phyloP scores from a whole-genome alignment of 1,140 invertebrate species.

The Zaprionus nigranus region DNA sequence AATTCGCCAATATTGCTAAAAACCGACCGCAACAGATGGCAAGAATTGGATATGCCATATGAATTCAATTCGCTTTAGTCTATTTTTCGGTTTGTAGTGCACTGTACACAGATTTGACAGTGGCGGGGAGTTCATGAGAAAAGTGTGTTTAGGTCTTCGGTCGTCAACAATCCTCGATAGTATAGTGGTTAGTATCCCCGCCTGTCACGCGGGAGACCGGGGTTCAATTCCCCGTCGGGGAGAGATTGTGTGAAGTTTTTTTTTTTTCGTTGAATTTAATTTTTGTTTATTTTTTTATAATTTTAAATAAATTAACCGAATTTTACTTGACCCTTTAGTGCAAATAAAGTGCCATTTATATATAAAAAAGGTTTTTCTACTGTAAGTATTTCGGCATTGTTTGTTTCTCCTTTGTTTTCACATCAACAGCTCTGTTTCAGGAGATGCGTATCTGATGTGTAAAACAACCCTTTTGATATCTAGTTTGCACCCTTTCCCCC shows the following conservation, averaged over 20 bases:
- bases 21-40: constrained; percentile 75
- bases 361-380: background rate
- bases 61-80: constrained; percentile 37
- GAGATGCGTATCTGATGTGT: constrained; percentile 58
- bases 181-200: constrained; percentile 86
- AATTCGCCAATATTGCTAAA: constrained; percentile 80
- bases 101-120: background rate
- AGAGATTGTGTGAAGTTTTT: constrained; percentile 25
- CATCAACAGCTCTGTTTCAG: constrained; percentile 39
- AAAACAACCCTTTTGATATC: constrained; percentile 68
- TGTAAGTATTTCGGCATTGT: background rate
- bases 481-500: constrained; percentile 34
- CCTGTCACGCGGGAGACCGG: constrained; percentile 86
- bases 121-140: background rate
- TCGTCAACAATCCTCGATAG: constrained; percentile 84
- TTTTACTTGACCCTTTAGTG: background rate
- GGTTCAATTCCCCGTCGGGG: constrained; percentile 86
- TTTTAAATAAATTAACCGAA: background rate
- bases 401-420: constrained; percentile 17
- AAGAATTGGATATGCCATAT: constrained; percentile 59
- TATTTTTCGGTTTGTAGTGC: constrained; percentile 29
- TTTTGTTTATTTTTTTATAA: constrained; percentile 13
- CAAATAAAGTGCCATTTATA: background rate
- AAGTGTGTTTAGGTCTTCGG: constrained; percentile 1
- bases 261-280: constrained; percentile 19